Percentiles rank a stretch among this genome's conserved stretches.
Evolutionary conservation across 2,888 invertebrate species (phyloP).

Genomic region (Plebejus melissa): DNA sequence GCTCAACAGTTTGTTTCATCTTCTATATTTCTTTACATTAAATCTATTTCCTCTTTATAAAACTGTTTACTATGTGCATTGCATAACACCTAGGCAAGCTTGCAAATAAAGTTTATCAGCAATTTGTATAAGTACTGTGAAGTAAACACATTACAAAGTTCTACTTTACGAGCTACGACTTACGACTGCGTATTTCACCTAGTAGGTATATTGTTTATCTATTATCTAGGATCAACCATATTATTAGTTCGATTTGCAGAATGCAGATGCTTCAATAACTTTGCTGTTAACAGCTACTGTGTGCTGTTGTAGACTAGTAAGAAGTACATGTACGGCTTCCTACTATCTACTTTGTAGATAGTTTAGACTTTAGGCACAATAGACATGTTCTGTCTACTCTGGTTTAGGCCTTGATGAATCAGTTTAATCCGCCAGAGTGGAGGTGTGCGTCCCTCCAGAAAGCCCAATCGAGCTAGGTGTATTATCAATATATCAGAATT

Average conservation of each 20-base stretch:
- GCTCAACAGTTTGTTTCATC: background rate
- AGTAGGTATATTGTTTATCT: background rate
- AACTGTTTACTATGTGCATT: background rate
- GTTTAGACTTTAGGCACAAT: too few relatives aligned
- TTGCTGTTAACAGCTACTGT: too few relatives aligned
- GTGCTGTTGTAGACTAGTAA: too few relatives aligned
- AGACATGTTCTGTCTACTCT: too few relatives aligned
- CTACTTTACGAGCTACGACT: background rate
- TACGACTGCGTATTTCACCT: background rate
- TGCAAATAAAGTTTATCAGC: slow-evolving; percentile 3
- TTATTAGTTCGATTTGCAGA: background rate
- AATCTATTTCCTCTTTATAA: background rate
- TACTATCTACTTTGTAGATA: too few relatives aligned
- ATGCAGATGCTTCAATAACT: too few relatives aligned
- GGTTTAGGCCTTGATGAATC: too few relatives aligned
- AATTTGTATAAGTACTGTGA: background rate
- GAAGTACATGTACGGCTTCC: too few relatives aligned
- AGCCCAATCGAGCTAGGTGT: too few relatives aligned
- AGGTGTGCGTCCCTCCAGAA: too few relatives aligned
- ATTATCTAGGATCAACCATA: background rate
- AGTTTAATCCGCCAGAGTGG: too few relatives aligned
- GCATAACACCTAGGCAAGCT: background rate
- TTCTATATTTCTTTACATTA: background rate
- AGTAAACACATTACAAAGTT: slow-evolving; percentile 10
- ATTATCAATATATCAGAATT: too few relatives aligned